Conservation (phyloP, 2,888 invertebrate species). For the Pyrochroa serraticornis region DNA sequence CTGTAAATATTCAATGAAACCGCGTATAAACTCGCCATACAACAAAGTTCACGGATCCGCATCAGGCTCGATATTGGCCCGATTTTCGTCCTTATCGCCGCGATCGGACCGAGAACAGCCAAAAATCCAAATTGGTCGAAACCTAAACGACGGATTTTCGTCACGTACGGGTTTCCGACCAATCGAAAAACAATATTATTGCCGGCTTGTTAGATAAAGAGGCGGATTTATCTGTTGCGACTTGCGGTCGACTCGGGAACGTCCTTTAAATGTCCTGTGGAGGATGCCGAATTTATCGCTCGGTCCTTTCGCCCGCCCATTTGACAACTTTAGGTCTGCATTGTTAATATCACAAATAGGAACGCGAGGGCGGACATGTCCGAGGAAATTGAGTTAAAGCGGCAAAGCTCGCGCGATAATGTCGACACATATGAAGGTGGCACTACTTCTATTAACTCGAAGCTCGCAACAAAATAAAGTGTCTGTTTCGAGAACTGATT, state of each 20-base stretch:
- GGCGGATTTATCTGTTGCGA: constrained; percentile 11
- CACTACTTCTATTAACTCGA: no score
- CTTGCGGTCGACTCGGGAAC: background rate
- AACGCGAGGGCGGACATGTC: no score
- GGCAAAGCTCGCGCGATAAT: no score
- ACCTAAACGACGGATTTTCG: constrained; percentile 20
- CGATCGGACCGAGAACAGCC: constrained; percentile 10
- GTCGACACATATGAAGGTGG: no score
- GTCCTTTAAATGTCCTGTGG: no score
- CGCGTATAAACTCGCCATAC: constrained; percentile 1
- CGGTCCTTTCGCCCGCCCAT: no score
- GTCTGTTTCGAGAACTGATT: background rate
- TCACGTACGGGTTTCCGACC: constrained; percentile 22
- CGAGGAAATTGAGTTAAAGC: no score
- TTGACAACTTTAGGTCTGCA: no score
- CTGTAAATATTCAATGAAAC: constrained; percentile 22
- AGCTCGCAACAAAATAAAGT: background rate
- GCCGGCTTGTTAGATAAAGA: constrained; percentile 23
- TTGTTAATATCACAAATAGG: no score
- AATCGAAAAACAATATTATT: constrained; percentile 30
- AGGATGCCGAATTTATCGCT: no score
- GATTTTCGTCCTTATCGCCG: constrained; percentile 10
- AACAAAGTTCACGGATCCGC: constrained; percentile 11
- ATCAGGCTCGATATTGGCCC: constrained; percentile 8
- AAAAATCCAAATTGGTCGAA: constrained; percentile 12